A percentile compares a stretch with the other conserved stretches of the same genome.
phyloP scores from a whole-genome alignment of 2,113 vertebrate species.

The Tychaedon coryphoeus region DNA sequence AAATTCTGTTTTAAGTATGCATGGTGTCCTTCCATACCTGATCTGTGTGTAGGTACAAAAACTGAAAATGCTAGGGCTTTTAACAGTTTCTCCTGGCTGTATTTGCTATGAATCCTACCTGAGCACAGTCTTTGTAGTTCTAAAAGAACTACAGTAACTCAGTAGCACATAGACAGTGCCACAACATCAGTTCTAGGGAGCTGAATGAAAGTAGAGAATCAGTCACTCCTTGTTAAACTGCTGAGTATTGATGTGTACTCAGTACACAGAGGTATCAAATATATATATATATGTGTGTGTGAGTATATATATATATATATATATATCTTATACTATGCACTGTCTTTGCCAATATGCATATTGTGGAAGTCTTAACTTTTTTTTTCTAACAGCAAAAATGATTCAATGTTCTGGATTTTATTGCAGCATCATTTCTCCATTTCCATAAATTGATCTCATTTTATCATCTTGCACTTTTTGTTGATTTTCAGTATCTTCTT shows the following conservation, averaged over 20 bases:
- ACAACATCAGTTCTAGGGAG: background rate
- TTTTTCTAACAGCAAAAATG: background rate
- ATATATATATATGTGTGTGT: background rate
- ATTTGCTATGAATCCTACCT: background rate
- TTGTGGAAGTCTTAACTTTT: background rate
- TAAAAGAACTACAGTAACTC: background rate
- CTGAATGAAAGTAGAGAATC: background rate
- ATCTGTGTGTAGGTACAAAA: background rate
- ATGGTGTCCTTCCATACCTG: background rate
- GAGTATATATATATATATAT: background rate
- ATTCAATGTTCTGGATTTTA: background rate
- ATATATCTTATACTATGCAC: background rate
- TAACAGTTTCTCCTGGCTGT: background rate
- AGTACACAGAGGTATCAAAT: background rate
- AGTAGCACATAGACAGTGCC: fast-evolving
- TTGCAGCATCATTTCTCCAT: background rate
- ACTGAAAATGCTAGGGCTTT: background rate
- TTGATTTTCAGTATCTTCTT: background rate
- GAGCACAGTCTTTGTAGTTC: background rate
- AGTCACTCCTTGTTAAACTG: background rate
- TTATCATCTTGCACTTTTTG: background rate
- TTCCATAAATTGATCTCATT: background rate
- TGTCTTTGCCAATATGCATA: background rate
- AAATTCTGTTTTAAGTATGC: background rate
- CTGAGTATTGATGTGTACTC: background rate